These are phyloP conservation scores for Sebastes cheni DNA, from an alignment of 2,797 vertebrate species.

Conservation along the genomic window DNA sequence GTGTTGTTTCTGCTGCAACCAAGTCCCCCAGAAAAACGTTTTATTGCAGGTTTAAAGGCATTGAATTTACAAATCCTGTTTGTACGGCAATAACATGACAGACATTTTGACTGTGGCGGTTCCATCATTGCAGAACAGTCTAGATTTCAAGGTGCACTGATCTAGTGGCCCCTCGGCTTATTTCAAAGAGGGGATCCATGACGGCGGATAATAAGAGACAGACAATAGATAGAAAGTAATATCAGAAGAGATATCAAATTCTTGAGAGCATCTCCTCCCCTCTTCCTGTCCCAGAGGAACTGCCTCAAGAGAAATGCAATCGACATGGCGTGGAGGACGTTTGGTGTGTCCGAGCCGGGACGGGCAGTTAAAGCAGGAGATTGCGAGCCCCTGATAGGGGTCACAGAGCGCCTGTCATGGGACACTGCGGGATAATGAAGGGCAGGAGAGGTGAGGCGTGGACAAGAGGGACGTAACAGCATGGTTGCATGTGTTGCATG, in stretches of 20 bases:
- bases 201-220: conserved; percentile 1
- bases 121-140: too few relatives aligned
- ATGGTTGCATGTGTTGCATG: neutral
- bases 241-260: conserved; percentile 3
- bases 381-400: neutral
- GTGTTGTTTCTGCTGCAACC: neutral
- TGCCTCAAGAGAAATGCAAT: conserved; percentile 13
- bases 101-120: too few relatives aligned
- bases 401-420: conserved; percentile 34
- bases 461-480: neutral
- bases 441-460: conserved; percentile 29
- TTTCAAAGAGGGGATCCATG: conserved; percentile 1
- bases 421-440: conserved; percentile 71
- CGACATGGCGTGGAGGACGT: neutral
- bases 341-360: neutral
- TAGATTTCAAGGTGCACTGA: neutral
- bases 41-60: neutral
- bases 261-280: neutral
- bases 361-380: neutral
- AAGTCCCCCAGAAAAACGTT: too few relatives aligned
- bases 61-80: neutral
- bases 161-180: neutral
- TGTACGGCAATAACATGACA: too few relatives aligned
- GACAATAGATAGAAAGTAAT: conserved; percentile 9
- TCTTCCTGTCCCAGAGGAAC: conserved; percentile 2